Evolutionary conservation across 1,140 invertebrate genomes (phyloP), one percentile per base, ranked within the genome.

Genomic region (Zaprionus gabonicus): DNA sequence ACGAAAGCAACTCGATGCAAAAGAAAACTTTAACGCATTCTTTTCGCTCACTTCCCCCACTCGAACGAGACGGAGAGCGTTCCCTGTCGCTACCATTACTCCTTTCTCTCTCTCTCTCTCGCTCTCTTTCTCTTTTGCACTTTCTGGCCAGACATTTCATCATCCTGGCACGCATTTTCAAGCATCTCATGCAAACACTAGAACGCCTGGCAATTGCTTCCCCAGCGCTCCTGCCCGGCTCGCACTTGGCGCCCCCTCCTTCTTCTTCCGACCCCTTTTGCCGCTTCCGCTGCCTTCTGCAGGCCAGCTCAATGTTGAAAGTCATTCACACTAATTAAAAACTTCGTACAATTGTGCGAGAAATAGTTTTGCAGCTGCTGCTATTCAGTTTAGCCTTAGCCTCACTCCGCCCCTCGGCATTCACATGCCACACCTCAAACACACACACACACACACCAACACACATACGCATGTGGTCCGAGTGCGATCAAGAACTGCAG

Each of bases 251-350:
- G 31, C 6, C 12, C 12, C 38, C 34, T 38, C 34, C 7, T 23
- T 27, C 34, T 38, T 31, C 7, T 23, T 55, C 34, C 62, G 28
- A 46, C 38, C 23, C 20, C 13, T 38, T 13, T 71, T 36, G 31
- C n/a, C 46, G 38, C 23, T 28, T 56, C n/a, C 28, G 25, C 10
- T 51, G 13, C 23, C 44, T 17, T 53, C 59, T 65, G 27, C 60
- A 59, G 75, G 71, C 67, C 69, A 87, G 56, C 74, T 81, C 81
- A 88, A 82, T 76, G 82, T 85, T 85, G 80, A 91, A 91, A 90
- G 84, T 83, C 91, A 91, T 91, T 91, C 82, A 83, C 91, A 92
- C 91, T 92, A 92, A 92, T 92, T 92, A 92, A 92, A 92, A 92
- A 92, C 91, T 92, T 92, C 81, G 78, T 67, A 91, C 86, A 91